Percentiles rank a stretch among this genome's conserved stretches.
Conservation (phyloP, 1,140 invertebrate species). For the Copidosoma floridanum region DNA sequence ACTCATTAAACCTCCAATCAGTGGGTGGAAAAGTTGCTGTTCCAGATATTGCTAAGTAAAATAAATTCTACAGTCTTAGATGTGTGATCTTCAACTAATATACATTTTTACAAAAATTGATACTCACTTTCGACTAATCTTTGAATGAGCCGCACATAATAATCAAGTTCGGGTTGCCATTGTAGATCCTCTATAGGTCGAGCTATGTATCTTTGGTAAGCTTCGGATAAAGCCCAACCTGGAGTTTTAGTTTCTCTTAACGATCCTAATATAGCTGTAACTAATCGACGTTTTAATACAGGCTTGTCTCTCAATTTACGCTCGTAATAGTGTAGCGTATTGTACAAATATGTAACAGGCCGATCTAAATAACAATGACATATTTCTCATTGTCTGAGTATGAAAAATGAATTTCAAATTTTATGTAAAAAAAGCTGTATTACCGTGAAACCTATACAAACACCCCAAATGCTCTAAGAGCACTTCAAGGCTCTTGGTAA, state of each 20-base stretch:
- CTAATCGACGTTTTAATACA: slow-evolving; percentile 78
- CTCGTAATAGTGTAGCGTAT: slow-evolving; percentile 96
- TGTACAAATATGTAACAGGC: slow-evolving; percentile 93
- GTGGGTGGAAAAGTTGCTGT: slow-evolving; percentile 80
- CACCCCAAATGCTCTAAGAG: slow-evolving; percentile 88
- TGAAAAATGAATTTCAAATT: no score
- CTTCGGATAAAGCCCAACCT: slow-evolving; percentile 85
- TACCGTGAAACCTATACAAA: slow-evolving; percentile 94
- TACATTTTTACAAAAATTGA: neutral
- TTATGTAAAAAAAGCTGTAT: neutral
- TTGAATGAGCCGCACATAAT: slow-evolving; percentile 81
- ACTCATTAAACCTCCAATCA: slow-evolving; percentile 97
- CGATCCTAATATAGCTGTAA: slow-evolving; percentile 82
- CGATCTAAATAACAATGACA: slow-evolving; percentile 66
- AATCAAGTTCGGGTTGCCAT: slow-evolving; percentile 87
- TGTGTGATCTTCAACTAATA: neutral
- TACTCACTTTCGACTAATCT: slow-evolving; percentile 79
- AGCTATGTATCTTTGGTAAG: slow-evolving; percentile 75
- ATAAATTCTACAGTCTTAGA: no score
- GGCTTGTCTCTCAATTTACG: slow-evolving; percentile 78
- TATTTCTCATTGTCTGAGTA: neutral
- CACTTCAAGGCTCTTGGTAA: slow-evolving; percentile 85
- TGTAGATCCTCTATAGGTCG: slow-evolving; percentile 64
- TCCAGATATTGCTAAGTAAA: slow-evolving; percentile 70
- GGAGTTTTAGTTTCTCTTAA: slow-evolving; percentile 78